These are phyloP conservation scores for Anguilla megastoma DNA, from an alignment of 2,797 vertebrate genomes.

Conservation along the genomic window DNA sequence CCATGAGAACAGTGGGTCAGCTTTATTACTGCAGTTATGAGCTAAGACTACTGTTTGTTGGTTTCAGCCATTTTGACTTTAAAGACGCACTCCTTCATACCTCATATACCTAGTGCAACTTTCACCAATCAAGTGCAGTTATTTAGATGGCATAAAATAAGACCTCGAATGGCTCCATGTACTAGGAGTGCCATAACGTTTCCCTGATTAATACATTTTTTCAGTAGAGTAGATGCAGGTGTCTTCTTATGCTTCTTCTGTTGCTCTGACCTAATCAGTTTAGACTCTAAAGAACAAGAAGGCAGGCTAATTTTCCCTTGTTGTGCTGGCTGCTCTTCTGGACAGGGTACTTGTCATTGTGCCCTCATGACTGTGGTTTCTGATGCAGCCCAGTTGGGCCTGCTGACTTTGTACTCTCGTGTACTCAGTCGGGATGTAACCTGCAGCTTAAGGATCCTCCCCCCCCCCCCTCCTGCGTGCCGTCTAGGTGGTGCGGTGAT, in stretches of 20 bases:
- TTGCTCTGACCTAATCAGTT: background rate
- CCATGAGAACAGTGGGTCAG: background rate
- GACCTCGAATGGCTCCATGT: background rate
- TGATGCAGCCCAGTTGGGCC: slow-evolving; percentile 27
- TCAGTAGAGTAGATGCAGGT: background rate
- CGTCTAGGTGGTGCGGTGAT: slow-evolving; percentile 77
- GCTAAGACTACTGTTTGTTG: background rate
- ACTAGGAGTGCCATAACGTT: background rate
- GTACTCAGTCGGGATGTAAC: background rate
- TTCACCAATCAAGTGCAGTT: background rate
- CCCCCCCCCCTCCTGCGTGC: slow-evolving; percentile 24
- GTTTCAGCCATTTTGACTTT: background rate
- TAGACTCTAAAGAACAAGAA: background rate
- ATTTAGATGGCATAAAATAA: background rate
- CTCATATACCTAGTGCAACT: background rate
- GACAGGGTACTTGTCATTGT: background rate
- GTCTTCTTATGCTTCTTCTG: background rate
- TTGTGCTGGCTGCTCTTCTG: background rate
- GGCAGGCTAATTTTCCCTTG: background rate
- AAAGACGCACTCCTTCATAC: background rate
- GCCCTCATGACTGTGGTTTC: slow-evolving; percentile 1
- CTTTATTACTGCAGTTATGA: background rate
- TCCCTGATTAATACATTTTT: background rate
- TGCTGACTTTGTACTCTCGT: background rate
- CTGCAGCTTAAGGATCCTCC: background rate